phyloP scores from a whole-genome alignment of 53 echinoderm and acorn worm genomes.

The Pentamera pediparva region DNA sequence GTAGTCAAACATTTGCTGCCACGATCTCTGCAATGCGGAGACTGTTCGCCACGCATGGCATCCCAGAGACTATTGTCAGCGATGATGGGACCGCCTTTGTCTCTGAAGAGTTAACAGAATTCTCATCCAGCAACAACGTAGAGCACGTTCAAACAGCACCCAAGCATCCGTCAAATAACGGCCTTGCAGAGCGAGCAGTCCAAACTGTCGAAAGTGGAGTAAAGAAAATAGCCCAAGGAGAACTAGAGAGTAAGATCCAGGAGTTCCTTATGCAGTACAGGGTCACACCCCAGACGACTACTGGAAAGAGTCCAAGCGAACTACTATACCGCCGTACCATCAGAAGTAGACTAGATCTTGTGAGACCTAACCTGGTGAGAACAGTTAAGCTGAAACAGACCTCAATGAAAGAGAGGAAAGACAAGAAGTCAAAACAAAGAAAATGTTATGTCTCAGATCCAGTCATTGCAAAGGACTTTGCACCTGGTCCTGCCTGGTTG shows the following conservation, averaged over 20 bases:
- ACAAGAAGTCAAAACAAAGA: conserved; percentile 15
- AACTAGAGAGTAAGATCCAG: too few relatives aligned
- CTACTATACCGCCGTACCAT: too few relatives aligned
- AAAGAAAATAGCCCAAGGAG: too few relatives aligned
- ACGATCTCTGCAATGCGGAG: conserved; percentile 24
- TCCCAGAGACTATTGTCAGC: conserved; percentile 26
- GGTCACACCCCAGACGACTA: too few relatives aligned
- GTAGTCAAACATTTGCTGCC: conserved; percentile 18
- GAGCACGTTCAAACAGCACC: conserved; percentile 42
- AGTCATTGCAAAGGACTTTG: conserved; percentile 46
- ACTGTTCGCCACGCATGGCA: conserved; percentile 44
- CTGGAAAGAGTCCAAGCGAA: conserved; percentile 1
- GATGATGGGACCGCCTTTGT: conserved; percentile 43
- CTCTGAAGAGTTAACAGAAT: conserved; percentile 13
- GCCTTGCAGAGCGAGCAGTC: too few relatives aligned
- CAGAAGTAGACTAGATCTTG: conserved; percentile 26
- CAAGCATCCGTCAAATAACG: too few relatives aligned
- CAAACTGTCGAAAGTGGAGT: too few relatives aligned
- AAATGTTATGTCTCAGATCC: conserved; percentile 1
- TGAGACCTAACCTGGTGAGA: conserved; percentile 31
- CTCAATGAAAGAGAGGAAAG: conserved; percentile 22
- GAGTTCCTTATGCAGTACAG: too few relatives aligned
- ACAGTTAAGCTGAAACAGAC: conserved; percentile 1
- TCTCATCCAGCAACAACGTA: conserved; percentile 14
- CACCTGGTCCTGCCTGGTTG: conserved; percentile 52